Base-by-base conservation (phyloP, 53 echinoderm and acorn worm species). In the Temnopleurus reevesii region DNA sequence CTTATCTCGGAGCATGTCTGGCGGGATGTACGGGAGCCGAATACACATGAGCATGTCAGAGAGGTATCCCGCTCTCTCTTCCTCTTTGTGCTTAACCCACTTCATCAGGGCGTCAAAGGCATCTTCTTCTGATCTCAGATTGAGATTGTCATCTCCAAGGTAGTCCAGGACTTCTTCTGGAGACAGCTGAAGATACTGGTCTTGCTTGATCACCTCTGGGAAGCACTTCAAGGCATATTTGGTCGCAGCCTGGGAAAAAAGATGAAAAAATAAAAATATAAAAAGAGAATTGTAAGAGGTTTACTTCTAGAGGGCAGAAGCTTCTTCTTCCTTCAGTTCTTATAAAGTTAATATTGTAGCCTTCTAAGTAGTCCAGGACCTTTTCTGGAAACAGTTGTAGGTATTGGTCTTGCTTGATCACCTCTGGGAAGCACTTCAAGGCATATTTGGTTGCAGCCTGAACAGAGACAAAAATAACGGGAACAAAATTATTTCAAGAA, bases 171-270 rank as follows among this genome's bases (percentile, higher is more conserved):
- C 81, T 47, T 99, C 96, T 56, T 99, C 91, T 8, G 91, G 87
- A 6, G 91, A 81, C 29, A 96, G 84, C 24, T 90, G 88, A 12
- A 93, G 83, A 89, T 87, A 99, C 84, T 96, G 94, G 28, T 96
- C 91, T 44, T 94, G 92, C 47, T 94, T 96, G 55, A 94, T 92
- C 55, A 99, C 95, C 82, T 99, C 96, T 45, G 90, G 92, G 91
- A 99, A 99, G 89, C 96, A 93, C 89, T 93, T 96, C 58, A 99
- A 90, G 19, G 99, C 99, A 93, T 92, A 93, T 65, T 93, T 95
- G 5, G 91, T 92, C 27, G 91, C 91, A 77, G 91, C 93, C 77
- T 87, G 88, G 49, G n/a, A n/a, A n/a, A n/a, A n/a, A n/a, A n/a
- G n/a, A n/a, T n/a, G n/a, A n/a, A n/a, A n/a, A n/a, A n/a, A n/a